Evolutionary conservation across 53 echinoderm and acorn worm species (phyloP).

Genomic region (Patiria pectinifera): DNA sequence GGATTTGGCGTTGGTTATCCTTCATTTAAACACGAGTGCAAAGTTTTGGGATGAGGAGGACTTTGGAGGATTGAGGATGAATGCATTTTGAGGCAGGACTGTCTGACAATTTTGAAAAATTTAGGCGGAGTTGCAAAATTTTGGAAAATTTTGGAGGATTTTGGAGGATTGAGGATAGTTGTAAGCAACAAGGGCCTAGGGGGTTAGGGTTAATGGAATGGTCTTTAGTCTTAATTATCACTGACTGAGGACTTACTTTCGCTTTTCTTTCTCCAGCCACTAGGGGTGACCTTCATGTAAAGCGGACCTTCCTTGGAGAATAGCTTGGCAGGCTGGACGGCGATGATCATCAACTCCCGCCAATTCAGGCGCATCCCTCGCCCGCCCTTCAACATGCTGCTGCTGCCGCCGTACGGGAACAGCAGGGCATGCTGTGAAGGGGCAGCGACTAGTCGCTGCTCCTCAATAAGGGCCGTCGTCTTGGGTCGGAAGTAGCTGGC

Average conservation of each 20-base stretch:
- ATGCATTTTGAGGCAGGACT: no score
- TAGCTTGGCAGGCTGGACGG: slow-evolving; percentile 81
- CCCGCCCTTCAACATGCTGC: slow-evolving; percentile 49
- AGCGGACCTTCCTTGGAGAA: slow-evolving; percentile 98
- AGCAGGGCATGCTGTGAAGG: slow-evolving; percentile 49
- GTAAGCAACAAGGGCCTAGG: no score
- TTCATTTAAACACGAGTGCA: no score
- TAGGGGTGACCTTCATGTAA: slow-evolving; percentile 79
- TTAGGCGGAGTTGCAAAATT: no score
- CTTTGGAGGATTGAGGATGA: no score
- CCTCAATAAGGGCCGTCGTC: slow-evolving; percentile 39
- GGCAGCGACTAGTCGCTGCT: slow-evolving; percentile 54
- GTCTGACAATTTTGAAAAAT: no score
- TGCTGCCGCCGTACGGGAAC: slow-evolving; percentile 7
- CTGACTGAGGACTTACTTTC: slow-evolving; percentile 63
- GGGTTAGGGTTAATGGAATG: no score
- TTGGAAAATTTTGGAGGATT: no score
- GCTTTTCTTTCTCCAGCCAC: slow-evolving; percentile 88
- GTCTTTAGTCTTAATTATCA: no score
- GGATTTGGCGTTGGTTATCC: no score
- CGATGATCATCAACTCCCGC: slow-evolving; percentile 87
- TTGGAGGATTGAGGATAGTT: no score
- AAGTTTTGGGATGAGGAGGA: no score
- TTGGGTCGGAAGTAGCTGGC: not conserved
- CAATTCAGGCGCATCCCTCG: slow-evolving; percentile 83